Percentiles rank a stretch among this genome's conserved stretches.
Evolutionary conservation across 2,888 invertebrate genomes (phyloP).

Genomic region (Trimorus sp.): DNA sequence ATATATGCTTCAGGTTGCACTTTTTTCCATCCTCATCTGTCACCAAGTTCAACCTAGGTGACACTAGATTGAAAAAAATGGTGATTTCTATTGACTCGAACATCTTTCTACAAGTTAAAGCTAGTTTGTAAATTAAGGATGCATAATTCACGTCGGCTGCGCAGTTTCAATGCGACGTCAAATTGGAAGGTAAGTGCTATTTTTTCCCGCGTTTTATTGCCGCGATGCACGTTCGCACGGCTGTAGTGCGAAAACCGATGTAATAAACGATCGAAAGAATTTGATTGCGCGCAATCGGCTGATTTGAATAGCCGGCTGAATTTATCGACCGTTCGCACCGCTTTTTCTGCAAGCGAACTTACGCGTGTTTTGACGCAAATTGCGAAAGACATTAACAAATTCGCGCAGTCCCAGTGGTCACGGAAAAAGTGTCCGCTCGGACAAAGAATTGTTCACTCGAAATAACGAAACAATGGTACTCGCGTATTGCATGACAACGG

Average conservation of each 20-base stretch:
- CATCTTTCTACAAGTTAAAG: background rate
- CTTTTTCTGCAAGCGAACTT: background rate
- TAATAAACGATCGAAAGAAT: constrained; percentile 28
- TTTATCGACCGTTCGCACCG: constrained; percentile 15
- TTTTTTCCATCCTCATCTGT: constrained; percentile 43
- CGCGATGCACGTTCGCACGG: constrained; percentile 16
- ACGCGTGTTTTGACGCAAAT: constrained; percentile 49
- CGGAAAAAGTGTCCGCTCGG: constrained; percentile 63
- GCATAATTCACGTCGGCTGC: constrained; percentile 14
- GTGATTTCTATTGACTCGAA: too few species aligned
- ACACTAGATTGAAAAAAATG: too few species aligned
- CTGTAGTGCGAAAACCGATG: constrained; percentile 49
- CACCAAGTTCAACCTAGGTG: too few species aligned
- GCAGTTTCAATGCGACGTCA: constrained; percentile 12
- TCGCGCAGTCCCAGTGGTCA: too few species aligned
- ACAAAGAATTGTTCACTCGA: constrained; percentile 72
- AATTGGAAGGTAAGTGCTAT: constrained; percentile 48
- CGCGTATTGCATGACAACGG: constrained; percentile 68
- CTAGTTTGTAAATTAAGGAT: constrained; percentile 19
- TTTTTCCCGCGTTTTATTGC: constrained; percentile 47
- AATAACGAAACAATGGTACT: constrained; percentile 74
- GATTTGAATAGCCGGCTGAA: constrained; percentile 30
- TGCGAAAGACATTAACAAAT: constrained; percentile 61
- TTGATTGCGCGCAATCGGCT: constrained; percentile 32
- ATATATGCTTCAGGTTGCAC: constrained; percentile 66